phyloP scores from a whole-genome alignment of 1,140 invertebrate species.

The Drosophila aff. region DNA sequence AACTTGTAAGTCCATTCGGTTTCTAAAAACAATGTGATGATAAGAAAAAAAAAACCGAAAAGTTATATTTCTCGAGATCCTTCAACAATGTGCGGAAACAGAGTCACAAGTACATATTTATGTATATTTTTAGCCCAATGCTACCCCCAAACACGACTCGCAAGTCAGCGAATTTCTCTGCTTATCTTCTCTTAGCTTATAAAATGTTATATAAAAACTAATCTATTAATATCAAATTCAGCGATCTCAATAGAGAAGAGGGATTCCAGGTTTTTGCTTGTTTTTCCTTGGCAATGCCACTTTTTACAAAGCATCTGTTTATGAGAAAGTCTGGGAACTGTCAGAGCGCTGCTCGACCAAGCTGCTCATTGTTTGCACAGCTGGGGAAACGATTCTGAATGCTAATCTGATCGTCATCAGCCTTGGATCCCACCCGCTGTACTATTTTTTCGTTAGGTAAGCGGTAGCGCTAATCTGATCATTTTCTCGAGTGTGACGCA shows the following conservation, averaged over 20 bases:
- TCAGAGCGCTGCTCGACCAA: not conserved
- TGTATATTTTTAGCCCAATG: too few species aligned
- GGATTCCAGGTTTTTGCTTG: not conserved
- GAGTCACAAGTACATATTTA: too few species aligned
- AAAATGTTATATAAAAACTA: not conserved
- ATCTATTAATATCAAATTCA: not conserved
- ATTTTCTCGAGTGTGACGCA: conserved; percentile 54
- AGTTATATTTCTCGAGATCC: too few species aligned
- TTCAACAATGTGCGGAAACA: too few species aligned
- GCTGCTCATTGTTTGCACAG: conserved; percentile 42
- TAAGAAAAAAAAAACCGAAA: too few species aligned
- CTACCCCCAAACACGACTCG: too few species aligned
- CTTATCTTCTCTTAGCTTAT: not conserved
- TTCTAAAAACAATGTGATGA: not conserved
- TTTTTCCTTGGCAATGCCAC: not conserved
- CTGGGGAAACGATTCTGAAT: conserved; percentile 35
- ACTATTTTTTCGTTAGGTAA: conserved; percentile 1
- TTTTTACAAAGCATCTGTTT: conserved; percentile 2
- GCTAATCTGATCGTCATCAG: conserved; percentile 1
- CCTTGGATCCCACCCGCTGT: conserved; percentile 5
- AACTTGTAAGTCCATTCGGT: not conserved
- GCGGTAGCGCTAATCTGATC: conserved; percentile 34
- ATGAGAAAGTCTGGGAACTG: not conserved
- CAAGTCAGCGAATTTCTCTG: too few species aligned
- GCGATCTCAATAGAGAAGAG: not conserved